Evolutionary conservation across 1,140 invertebrate species (phyloP), one percentile per base, ranked within the genome.

Genomic region (Brevipalpus yothersi): DNA sequence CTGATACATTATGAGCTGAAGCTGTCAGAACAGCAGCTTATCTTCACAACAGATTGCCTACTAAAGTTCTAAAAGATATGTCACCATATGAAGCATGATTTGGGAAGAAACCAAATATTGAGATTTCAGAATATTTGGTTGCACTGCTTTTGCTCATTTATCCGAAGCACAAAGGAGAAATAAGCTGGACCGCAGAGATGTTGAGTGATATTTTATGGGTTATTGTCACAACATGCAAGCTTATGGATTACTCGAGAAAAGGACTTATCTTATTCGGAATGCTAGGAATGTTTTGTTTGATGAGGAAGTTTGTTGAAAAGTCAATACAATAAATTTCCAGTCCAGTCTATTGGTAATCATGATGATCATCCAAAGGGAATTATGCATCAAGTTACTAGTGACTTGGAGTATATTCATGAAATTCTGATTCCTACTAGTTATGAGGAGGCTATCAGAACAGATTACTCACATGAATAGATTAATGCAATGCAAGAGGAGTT

Each of bases 1-100:
- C 56, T 10, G 53, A 45, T n/a, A 53, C 10, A 11, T 45, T 60
- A 19, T 63, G 58, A 58, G 62, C 56, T 11, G 63, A 63, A 60
- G 51, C 31, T 3, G 40, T 60, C 12, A 49, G 60, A 40, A 64
- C 47, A 4, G 58, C 49, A 12, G 58, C 51, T 19, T 55, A 63
- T 45, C 23, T 64, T 13, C 40, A 42, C 31, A 64, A 60, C 45
- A 7, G 53, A 53, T 31, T 31, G 31, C 43, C 56, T 15, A n/a
- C 41, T 61, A 62, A 55, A 17, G 8, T 4, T 5, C 4, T 13
- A 5, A 5, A 15, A 4, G 8, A 15, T 2, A 31, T 21, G n/a
- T 3, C 53, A 4, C 53, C 53, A 21, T 3, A 3, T 3, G 2
- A 55, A 51, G n/a, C 9, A 7, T 53, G 58, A 41, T 9, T n/a